Conservation (phyloP, 2,888 invertebrate genomes). For the Pollenia griseotomentosa region DNA sequence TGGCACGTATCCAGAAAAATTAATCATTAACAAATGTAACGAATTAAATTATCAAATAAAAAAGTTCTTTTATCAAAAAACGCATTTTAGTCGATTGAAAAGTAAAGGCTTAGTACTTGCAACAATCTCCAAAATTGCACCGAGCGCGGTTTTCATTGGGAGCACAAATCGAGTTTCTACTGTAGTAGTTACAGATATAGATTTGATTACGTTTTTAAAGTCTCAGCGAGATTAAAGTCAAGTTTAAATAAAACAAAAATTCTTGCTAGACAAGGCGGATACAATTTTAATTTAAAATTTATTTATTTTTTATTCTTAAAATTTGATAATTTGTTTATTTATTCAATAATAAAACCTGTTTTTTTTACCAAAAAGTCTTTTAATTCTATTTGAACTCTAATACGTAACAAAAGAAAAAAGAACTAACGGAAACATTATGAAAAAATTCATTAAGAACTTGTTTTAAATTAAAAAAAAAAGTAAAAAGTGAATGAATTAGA, state of each 20-base stretch:
- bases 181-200: neutral
- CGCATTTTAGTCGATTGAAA: too few species aligned
- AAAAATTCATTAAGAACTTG: constrained; percentile 24
- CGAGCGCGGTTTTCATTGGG: too few species aligned
- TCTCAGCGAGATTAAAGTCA: neutral
- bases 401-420: constrained; percentile 16
- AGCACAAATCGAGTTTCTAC: too few species aligned
- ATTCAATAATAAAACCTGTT: constrained; percentile 61
- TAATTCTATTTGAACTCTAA: constrained; percentile 10
- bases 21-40: too few species aligned
- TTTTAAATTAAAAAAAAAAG: constrained; percentile 5
- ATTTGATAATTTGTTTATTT: constrained; percentile 36
- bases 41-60: too few species aligned
- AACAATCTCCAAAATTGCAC: too few species aligned
- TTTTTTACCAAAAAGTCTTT: neutral
- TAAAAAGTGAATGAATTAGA: constrained; percentile 44
- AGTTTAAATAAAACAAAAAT: constrained; percentile 63
- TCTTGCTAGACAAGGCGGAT: constrained; percentile 78
- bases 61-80: too few species aligned
- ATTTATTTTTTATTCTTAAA: constrained; percentile 39
- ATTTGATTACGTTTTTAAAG: neutral
- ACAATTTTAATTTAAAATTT: constrained; percentile 70
- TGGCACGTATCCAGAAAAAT: too few species aligned
- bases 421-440: constrained; percentile 32
- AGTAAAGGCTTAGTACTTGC: too few species aligned